Percentiles rank a stretch among this genome's conserved stretches.
Conservation (phyloP, 2,888 invertebrate species). For the Ethmia dodecea region DNA sequence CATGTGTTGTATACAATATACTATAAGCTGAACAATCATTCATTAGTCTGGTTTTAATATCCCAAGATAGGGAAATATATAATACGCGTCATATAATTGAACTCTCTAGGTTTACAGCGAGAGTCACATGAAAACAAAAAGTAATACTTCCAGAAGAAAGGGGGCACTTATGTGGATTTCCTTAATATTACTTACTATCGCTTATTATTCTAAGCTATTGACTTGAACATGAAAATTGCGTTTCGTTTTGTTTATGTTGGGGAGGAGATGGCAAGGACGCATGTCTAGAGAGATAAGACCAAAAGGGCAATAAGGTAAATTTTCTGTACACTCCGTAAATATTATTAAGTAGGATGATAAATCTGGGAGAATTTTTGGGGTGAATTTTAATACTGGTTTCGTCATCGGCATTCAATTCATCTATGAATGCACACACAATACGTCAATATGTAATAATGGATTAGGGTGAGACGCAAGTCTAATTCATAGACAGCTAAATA, state of each 20-base stretch:
- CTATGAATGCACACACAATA: constrained; percentile 6
- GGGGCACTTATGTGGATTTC: constrained; percentile 57
- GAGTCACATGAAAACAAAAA: constrained; percentile 23
- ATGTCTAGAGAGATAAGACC: constrained; percentile 53
- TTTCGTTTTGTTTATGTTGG: constrained; percentile 67
- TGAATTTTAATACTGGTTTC: constrained; percentile 44
- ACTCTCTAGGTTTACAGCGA: no score
- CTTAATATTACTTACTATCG: constrained; percentile 70
- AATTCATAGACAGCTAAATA: no score
- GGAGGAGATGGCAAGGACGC: constrained; percentile 42
- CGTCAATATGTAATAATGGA: no score
- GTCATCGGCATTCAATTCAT: constrained; percentile 21
- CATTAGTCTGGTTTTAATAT: no score
- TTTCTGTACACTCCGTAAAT: constrained; percentile 42
- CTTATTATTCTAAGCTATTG: constrained; percentile 77
- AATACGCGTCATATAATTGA: no score
- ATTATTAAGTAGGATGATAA: constrained; percentile 46
- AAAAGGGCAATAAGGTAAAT: constrained; percentile 46
- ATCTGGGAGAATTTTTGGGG: constrained; percentile 44
- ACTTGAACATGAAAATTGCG: constrained; percentile 73
- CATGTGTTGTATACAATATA: no score
- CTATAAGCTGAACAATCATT: no score
- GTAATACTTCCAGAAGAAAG: constrained; percentile 35
- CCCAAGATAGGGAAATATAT: no score
- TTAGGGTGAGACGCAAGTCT: no score